Evolutionary conservation across 37 sponge, comb jelly and placozoan genomes (phyloP), one percentile per base, ranked within the genome.

Genomic region (Mnemiopsis leidyi): DNA sequence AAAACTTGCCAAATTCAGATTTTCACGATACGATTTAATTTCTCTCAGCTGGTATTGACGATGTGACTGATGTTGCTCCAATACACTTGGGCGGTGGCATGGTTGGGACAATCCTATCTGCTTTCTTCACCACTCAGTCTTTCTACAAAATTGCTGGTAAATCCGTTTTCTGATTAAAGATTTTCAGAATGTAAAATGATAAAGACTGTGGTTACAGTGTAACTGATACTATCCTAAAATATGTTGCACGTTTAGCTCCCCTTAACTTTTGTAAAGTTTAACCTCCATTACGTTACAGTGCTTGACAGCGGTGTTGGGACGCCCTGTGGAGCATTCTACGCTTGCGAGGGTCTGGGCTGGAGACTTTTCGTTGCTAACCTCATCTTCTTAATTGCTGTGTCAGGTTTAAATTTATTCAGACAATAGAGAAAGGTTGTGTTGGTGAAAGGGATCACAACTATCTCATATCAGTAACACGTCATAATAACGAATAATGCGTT

Each of bases 321-420:
- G 2, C 90, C 90, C 20, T 85, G 90, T 39, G 90, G 90, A 40
- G 61, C 61, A 39, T 26, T 85, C 25, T 85, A 85, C 26, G 61
- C 25, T 1, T 85, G 90, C 29, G 36, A 85, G 5, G 90, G 90
- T 36, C 61, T 40, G 40, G 90, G 90, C 29, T 85, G 90, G 90
- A 85, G 90, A 85, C 90, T 85, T n/a, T 33, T 85, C 26, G n/a
- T 39, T n/a, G 90, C 90, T 9, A 85, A 85, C 26, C 32, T 85
- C 26, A 0, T 40, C 24, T 85, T 85, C 61, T 28, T 85, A 3
- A 25, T 85, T 26, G 30, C 90, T 13, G 90, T 85, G 9, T 7
- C 61, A 21, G 90, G 90, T 85, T 48, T n/a, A n/a, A n/a, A n/a
- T n/a, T n/a, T n/a, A n/a, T n/a, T n/a, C n/a, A n/a, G n/a, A n/a